Percentiles rank a stretch among this genome's conserved stretches.
Conservation (phyloP, 2,113 vertebrate species). For the Syngnathoides biaculeatus region DNA sequence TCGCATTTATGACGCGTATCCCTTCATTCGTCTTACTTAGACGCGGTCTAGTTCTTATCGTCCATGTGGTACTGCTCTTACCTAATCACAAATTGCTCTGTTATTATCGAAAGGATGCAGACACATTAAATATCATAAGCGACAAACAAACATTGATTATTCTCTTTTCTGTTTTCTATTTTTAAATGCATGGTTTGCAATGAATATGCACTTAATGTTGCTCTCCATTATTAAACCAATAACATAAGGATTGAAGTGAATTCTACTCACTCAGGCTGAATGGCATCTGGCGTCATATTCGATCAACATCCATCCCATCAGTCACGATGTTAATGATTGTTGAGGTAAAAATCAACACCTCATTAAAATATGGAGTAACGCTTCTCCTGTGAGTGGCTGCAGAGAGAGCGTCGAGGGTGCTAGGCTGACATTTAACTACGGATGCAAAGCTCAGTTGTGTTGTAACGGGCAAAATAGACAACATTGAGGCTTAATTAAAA, state of each 20-base stretch:
- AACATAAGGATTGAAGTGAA: background rate
- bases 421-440: background rate
- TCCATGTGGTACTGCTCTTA: slow-evolving; percentile 7
- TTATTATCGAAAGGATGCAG: slow-evolving; percentile 4
- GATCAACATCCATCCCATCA: background rate
- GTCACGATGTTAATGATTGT: background rate
- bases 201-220: background rate
- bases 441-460: background rate
- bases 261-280: background rate
- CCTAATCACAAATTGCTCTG: slow-evolving; percentile 27
- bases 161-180: no score
- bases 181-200: no score
- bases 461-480: background rate
- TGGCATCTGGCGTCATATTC: background rate
- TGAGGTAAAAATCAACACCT: background rate
- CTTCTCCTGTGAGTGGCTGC: background rate
- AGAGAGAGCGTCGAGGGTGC: background rate
- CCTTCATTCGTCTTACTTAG: slow-evolving; percentile 22
- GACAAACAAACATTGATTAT: no score
- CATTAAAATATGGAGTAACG: background rate
- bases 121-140: no score
- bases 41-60: slow-evolving; percentile 26
- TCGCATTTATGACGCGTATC: slow-evolving; percentile 1
- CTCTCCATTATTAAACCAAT: background rate
- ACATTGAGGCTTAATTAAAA: background rate